phyloP scores from a whole-genome alignment of 1,140 invertebrate genomes.

The Cardiocondyla obscurior region DNA sequence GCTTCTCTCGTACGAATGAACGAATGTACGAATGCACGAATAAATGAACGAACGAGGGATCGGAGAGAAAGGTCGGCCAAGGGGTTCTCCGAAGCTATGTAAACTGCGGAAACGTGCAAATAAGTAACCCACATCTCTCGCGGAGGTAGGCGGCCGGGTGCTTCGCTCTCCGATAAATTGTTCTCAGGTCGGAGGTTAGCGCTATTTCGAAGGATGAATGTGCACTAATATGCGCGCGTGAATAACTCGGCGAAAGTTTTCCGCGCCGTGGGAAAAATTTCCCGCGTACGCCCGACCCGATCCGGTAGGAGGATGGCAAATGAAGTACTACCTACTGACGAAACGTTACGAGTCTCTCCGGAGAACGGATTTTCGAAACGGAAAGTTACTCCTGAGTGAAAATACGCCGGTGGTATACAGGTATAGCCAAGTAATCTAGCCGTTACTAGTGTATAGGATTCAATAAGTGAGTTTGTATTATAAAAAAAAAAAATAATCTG shows the following conservation, averaged over 20 bases:
- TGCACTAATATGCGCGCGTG: slow-evolving; percentile 64
- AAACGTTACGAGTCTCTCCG: slow-evolving; percentile 30
- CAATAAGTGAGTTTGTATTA: too few species aligned
- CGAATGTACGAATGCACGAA: slow-evolving; percentile 38
- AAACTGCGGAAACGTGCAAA: slow-evolving; percentile 76
- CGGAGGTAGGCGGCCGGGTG: slow-evolving; percentile 17
- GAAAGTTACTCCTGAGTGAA: slow-evolving; percentile 27
- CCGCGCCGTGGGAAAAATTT: slow-evolving; percentile 46
- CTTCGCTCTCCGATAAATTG: slow-evolving; percentile 61
- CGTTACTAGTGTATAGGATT: too few species aligned
- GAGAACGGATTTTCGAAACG: slow-evolving; percentile 39
- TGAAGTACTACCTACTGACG: slow-evolving; percentile 31
- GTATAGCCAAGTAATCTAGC: too few species aligned
- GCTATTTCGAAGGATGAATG: slow-evolving; percentile 67
- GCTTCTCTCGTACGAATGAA: slow-evolving; percentile 45
- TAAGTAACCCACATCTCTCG: slow-evolving; percentile 59
- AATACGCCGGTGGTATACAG: background rate
- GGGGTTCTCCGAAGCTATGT: slow-evolving; percentile 64
- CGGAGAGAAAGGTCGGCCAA: slow-evolving; percentile 7
- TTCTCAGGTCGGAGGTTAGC: slow-evolving; percentile 61
- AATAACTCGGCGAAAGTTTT: slow-evolving; percentile 55
- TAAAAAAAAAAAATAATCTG: too few species aligned
- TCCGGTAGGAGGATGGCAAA: slow-evolving; percentile 12
- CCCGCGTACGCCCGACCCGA: background rate
- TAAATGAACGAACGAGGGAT: slow-evolving; percentile 11